Base-by-base conservation (phyloP, 2,797 vertebrate species). In the Eulemur albifrons region DNA sequence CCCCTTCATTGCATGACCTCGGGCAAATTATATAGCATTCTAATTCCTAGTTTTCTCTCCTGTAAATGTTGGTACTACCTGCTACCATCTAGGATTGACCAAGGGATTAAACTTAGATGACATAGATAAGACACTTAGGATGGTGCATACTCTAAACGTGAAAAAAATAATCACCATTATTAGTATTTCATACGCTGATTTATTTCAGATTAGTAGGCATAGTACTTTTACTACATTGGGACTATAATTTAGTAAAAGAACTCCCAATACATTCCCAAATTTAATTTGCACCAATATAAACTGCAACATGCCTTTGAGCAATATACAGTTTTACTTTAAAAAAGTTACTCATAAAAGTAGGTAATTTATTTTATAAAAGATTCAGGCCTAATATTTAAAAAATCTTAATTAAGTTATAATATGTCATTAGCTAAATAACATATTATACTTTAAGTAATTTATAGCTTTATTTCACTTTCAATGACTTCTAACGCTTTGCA, bases 321-420 rank as follows among this genome's bases (percentile, higher is more conserved):
- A 76, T 43, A 59, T 35, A 76, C 61, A 61, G 80, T 84, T 94
- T 90, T 79, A 45, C 84, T 93, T 91, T 67, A 11, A 3, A 65
- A 96, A 82, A 63, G n/a, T 27, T 21, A 3, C n/a, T 65, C 61
- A 70, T 70, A 80, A 67, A 80, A 30, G 70, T 69, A 88, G 54
- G 45, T 40, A 87, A 63, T 59, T 92, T 83, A 86, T 82, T 91
- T 92, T 93, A 90, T 20, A 59, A 72, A 85, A 95, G 30, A 88
- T n/a, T 92, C 43, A 84, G 40, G 21, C 83, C 12, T 21, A 95
- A 70, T 43, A 92, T 93, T 95, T 89, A 21, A 3, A 77, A 63
- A 30, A 15, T 27, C 80, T 86, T 48, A 91, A 95, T 59, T 92
- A 96, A 93, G 40, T 59, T 80, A 75, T 32, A 92, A 30, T 15